phyloP scores from a whole-genome alignment of 1,140 invertebrate genomes.

The Achatina immaculata region DNA sequence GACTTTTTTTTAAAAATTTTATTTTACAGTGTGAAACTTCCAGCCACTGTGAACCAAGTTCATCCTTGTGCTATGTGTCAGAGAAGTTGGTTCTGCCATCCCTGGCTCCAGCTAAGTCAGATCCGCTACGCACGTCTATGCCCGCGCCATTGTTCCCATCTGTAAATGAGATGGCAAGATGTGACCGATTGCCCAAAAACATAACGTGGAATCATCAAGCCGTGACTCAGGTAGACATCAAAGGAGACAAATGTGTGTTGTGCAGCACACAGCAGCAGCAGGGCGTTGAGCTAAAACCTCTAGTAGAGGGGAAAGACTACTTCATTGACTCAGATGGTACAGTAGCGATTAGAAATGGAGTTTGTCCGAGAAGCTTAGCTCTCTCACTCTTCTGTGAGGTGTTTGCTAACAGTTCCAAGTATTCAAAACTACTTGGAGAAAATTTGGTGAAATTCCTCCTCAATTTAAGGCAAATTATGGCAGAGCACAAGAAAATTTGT shows the following conservation, averaged over 20 bases:
- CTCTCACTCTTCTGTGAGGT: conserved; percentile 21
- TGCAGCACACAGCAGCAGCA: neutral
- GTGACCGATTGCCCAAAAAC: conserved; percentile 25
- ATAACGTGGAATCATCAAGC: neutral
- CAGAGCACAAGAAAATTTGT: conserved; percentile 16
- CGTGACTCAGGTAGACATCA: neutral
- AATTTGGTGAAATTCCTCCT: conserved; percentile 20
- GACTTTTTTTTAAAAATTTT: too few relatives aligned
- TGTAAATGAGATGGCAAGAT: conserved; percentile 12
- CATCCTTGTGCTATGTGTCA: neutral
- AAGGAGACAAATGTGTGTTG: conserved; percentile 4
- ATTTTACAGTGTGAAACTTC: neutral
- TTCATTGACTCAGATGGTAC: conserved; percentile 35
- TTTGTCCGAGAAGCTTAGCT: conserved; percentile 29
- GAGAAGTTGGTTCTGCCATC: too few relatives aligned
- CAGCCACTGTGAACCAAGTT: neutral
- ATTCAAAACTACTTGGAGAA: conserved; percentile 20
- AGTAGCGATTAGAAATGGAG: conserved; percentile 19
- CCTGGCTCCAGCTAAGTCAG: neutral
- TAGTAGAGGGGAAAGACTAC: conserved; percentile 33
- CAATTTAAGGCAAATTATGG: conserved; percentile 29
- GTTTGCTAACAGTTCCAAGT: neutral
- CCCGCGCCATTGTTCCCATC: neutral
- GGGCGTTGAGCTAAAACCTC: neutral
- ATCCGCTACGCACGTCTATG: neutral